Evolutionary conservation across 2,888 invertebrate genomes (phyloP).

Genomic region (Saturnia japonica): DNA sequence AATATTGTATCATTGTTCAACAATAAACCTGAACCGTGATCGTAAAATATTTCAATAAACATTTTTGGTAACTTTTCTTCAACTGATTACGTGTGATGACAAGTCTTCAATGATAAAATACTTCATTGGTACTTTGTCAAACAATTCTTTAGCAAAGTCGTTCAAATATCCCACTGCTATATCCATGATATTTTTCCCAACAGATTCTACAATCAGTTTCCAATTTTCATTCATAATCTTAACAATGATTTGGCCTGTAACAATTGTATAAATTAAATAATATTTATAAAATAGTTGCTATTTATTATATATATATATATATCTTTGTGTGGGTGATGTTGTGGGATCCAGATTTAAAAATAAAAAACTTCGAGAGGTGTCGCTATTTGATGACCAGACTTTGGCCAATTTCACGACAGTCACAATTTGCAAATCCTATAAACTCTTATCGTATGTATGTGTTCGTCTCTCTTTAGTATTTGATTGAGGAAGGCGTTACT

Average conservation of each 20-base stretch:
- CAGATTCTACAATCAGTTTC: constrained; percentile 36
- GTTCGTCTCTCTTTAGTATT: too few species aligned
- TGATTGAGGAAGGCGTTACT: too few species aligned
- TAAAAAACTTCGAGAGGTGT: too few species aligned
- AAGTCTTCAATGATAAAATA: not conserved
- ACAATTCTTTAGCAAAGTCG: constrained; percentile 28
- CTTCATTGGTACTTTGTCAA: constrained; percentile 26
- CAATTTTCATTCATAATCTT: constrained; percentile 48
- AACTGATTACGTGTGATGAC: not conserved
- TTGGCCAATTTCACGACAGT: too few species aligned
- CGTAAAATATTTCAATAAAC: not conserved
- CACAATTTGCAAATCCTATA: too few species aligned
- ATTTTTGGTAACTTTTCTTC: not conserved
- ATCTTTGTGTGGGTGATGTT: too few species aligned
- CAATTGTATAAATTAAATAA: constrained; percentile 14
- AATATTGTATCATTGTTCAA: not conserved
- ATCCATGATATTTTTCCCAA: constrained; percentile 33
- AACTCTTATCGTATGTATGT: too few species aligned
- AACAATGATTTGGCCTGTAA: constrained; percentile 45
- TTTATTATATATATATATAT: not conserved
- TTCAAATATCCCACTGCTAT: constrained; percentile 34
- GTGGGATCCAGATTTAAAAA: too few species aligned
- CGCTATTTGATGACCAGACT: too few species aligned
- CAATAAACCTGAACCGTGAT: not conserved
- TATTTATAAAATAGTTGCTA: not conserved